These are phyloP conservation scores for Drosophila subobscura DNA, from an alignment of 1,140 invertebrate genomes.

Conservation along the genomic window DNA sequence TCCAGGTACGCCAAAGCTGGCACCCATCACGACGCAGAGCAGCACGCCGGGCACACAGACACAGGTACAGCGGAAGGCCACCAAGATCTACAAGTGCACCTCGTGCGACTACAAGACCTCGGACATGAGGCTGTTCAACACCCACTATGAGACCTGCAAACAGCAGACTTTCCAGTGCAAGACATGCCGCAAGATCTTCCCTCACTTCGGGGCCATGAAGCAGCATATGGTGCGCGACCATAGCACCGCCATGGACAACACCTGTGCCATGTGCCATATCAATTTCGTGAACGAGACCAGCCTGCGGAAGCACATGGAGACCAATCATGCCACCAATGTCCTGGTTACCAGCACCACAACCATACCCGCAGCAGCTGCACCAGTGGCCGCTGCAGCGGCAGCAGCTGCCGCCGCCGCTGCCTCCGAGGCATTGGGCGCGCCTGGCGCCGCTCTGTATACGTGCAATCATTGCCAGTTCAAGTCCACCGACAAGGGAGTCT, in stretches of 20 bases:
- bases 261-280: slow-evolving; percentile 80
- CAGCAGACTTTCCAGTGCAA: slow-evolving; percentile 83
- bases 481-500: slow-evolving; percentile 74
- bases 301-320: slow-evolving; percentile 82
- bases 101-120: slow-evolving; percentile 83
- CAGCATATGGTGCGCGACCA: slow-evolving; percentile 82
- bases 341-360: slow-evolving; percentile 79
- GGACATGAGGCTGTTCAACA: slow-evolving; percentile 81
- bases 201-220: slow-evolving; percentile 79
- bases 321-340: slow-evolving; percentile 81
- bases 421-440: slow-evolving; percentile 40
- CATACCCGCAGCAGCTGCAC: slow-evolving; percentile 67
- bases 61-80: slow-evolving; percentile 70
- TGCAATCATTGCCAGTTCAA: slow-evolving; percentile 83
- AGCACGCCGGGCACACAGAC: slow-evolving; percentile 63
- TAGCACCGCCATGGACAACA: slow-evolving; percentile 78
- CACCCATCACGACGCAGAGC: slow-evolving; percentile 38
- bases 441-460: slow-evolving; percentile 64
- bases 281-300: slow-evolving; percentile 80
- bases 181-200: slow-evolving; percentile 81
- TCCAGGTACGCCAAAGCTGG: slow-evolving; percentile 62
- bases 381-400: slow-evolving; percentile 57
- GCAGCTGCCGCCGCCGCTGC: slow-evolving; percentile 57
- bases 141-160: slow-evolving; percentile 82
- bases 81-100: slow-evolving; percentile 83